Evolutionary conservation across 2,888 invertebrate genomes (phyloP), one percentile per base, ranked within the genome.

Genomic region (Acronicta alni): DNA sequence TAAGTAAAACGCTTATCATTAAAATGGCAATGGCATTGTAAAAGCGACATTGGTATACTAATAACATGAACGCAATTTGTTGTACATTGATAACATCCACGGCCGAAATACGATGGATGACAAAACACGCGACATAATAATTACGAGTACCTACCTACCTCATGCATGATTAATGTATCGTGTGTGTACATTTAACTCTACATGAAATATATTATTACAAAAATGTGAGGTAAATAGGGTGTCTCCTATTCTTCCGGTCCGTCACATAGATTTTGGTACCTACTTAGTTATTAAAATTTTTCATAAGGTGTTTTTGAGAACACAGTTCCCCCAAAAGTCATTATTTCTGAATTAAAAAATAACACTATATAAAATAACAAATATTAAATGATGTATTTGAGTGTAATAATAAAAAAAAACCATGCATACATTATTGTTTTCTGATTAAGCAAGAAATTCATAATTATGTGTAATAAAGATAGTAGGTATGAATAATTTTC

Each of bases 61-160:
- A 83, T 83, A 73, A 80, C 73, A 76, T 57, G 67, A 78, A 80
- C 80, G 72, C 77, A 85, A 86, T 86, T 88, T 85, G 87, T 85
- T 77, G 78, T 77, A 66, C 82, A 80, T 82, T 86, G 88, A 90
- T 89, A 89, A 85, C 83, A 87, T 87, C 87, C 86, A 80, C 80
- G 77, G 71, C 72, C 75, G 52, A 83, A 89, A 84, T 79, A 83
- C 83, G 81, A 84, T 82, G 83, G 80, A 88, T 88, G 87, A 89
- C 86, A 87, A 83, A 83, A 83, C 90, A 90, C 91, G 90, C 91
- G 81, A 91, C 78, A 83, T 80, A 73, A 87, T 87, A 90, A 90
- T 91, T 90, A 90, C 73, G 84, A 79, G 77, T 77, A 79, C 80
- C 83, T 77, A 79, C 80, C 83, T 77, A 79, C 80, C 83, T 77